Evolutionary conservation across 35 echinoderm and acorn worm genomes (phyloP).

Genomic region (Ophioderma brevispina): DNA sequence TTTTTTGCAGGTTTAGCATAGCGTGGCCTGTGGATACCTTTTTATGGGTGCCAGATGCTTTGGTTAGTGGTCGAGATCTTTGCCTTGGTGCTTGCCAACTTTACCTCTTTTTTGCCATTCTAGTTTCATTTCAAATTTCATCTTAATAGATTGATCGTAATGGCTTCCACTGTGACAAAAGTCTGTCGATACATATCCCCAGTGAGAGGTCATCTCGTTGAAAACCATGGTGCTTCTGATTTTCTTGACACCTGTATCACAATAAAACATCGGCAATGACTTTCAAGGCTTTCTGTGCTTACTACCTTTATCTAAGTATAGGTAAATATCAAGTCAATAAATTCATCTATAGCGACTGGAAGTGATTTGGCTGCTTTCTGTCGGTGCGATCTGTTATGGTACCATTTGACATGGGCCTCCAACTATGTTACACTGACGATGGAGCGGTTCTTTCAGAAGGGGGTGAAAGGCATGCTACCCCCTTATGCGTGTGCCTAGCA

Average conservation of each 20-base stretch:
- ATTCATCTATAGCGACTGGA: constrained; percentile 35
- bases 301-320: constrained; percentile 56
- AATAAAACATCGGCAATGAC: constrained; percentile 43
- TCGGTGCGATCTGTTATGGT: constrained; percentile 49
- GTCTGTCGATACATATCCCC: constrained; percentile 27
- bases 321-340: constrained; percentile 53
- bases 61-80: too few relatives aligned
- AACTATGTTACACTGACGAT: too few relatives aligned
- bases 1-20: too few relatives aligned
- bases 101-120: too few relatives aligned
- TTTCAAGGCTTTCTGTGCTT: constrained; percentile 57
- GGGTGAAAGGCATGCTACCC: constrained; percentile 31
- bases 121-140: constrained; percentile 39
- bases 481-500: constrained; percentile 25
- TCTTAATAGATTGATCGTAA: constrained; percentile 29
- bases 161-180: constrained; percentile 45
- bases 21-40: too few relatives aligned
- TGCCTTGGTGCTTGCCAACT: too few relatives aligned
- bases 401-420: constrained; percentile 75
- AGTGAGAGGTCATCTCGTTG: constrained; percentile 52
- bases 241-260: constrained; percentile 10
- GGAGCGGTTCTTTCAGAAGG: constrained; percentile 39
- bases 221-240: constrained; percentile 51
- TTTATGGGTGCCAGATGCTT: too few relatives aligned
- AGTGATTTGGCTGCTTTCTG: constrained; percentile 42